A percentile compares a stretch with the other conserved stretches of the same genome.
phyloP scores from a whole-genome alignment of 2,888 invertebrate genomes.

The Muschampia plurimacula region DNA sequence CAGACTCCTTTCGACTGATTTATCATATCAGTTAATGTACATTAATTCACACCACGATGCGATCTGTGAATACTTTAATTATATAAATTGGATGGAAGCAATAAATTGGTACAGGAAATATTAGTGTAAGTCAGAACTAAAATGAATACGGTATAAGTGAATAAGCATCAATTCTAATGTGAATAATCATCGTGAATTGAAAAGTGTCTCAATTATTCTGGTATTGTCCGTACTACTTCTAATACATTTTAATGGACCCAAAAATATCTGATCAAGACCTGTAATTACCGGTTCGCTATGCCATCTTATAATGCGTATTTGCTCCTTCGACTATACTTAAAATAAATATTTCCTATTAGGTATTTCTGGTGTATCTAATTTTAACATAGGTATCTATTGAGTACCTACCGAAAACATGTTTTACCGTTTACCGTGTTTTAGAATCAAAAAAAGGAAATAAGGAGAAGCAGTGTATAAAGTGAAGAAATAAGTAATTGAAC shows the following conservation, averaged over 20 bases:
- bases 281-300: conserved; percentile 45
- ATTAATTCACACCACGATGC: background rate
- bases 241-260: conserved; percentile 25
- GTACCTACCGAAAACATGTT: too few species aligned
- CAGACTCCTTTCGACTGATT: too few species aligned
- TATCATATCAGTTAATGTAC: too few species aligned
- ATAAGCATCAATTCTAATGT: conserved; percentile 18
- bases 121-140: conserved; percentile 25
- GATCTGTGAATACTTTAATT: conserved; percentile 16
- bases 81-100: background rate
- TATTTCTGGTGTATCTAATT: background rate
- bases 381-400: too few species aligned
- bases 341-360: conserved; percentile 9
- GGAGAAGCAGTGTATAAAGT: too few species aligned
- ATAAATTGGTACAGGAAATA: conserved; percentile 32
- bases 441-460: too few species aligned
- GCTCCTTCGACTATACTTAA: conserved; percentile 16
- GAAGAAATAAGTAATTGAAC: too few species aligned
- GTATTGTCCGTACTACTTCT: conserved; percentile 17
- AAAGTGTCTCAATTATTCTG: conserved; percentile 30
- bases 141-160: conserved; percentile 26
- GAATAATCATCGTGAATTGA: conserved; percentile 30
- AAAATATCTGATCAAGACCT: conserved; percentile 9
- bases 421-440: too few species aligned
- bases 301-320: conserved; percentile 37